phyloP scores from a whole-genome alignment of 2,888 invertebrate genomes.

The Thecocarcelia acutangulata region DNA sequence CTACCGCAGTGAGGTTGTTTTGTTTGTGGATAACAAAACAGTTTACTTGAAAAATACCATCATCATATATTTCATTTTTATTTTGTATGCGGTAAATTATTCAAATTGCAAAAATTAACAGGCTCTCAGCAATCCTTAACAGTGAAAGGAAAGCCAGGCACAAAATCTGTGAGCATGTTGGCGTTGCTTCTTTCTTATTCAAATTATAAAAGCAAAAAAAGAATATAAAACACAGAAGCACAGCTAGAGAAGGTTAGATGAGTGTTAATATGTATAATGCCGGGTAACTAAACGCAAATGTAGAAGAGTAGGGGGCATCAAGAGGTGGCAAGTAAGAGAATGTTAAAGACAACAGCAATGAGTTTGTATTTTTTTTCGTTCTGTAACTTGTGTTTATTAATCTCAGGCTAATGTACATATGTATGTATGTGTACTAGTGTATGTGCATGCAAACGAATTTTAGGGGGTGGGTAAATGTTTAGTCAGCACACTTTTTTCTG shows the following conservation, averaged over 20 bases:
- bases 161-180: background rate
- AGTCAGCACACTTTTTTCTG: slow-evolving; percentile 46
- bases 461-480: slow-evolving; percentile 42
- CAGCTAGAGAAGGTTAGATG: slow-evolving; percentile 49
- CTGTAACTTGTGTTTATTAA: slow-evolving; percentile 40
- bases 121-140: slow-evolving; percentile 68
- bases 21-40: slow-evolving; percentile 13
- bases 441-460: background rate
- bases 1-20: background rate
- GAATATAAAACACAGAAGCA: slow-evolving; percentile 25
- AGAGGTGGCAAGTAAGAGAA: slow-evolving; percentile 12
- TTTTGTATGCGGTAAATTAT: slow-evolving; percentile 70
- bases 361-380: slow-evolving; percentile 41
- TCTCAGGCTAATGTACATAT: slow-evolving; percentile 52
- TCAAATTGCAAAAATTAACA: slow-evolving; percentile 72
- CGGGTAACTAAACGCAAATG: slow-evolving; percentile 32
- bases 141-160: slow-evolving; percentile 23
- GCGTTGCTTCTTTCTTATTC: slow-evolving; percentile 37
- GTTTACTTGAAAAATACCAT: slow-evolving; percentile 6
- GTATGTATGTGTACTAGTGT: background rate
- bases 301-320: background rate
- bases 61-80: slow-evolving; percentile 17
- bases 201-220: slow-evolving; percentile 50
- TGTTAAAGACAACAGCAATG: slow-evolving; percentile 30
- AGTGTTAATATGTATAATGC: slow-evolving; percentile 63